Conservation (phyloP, 2,797 vertebrate species). For the Sebastiscus albofasciatus region DNA sequence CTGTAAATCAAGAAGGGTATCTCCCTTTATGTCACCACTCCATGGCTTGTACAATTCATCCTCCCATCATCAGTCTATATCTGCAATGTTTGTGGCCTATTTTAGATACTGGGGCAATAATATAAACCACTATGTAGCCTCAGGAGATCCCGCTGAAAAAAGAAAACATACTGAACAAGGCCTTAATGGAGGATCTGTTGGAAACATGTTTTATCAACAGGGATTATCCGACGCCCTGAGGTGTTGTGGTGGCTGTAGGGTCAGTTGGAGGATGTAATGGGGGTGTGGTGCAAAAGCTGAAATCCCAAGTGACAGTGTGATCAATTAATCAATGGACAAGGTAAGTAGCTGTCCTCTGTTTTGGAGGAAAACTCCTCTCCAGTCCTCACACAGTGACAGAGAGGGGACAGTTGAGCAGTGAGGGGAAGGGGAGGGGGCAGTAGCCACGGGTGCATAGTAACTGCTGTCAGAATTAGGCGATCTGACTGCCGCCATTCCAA, state of each 20-base stretch:
- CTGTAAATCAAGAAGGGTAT: slow-evolving; percentile 59
- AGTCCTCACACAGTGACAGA: slow-evolving; percentile 2
- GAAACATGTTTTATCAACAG: slow-evolving; percentile 31
- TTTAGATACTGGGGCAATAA: slow-evolving; percentile 52
- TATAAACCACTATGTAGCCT: slow-evolving; percentile 41
- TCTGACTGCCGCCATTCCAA: slow-evolving; percentile 72
- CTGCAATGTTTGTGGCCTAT: slow-evolving; percentile 54
- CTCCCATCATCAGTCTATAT: slow-evolving; percentile 34
- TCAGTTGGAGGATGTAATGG: neutral
- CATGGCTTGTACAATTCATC: slow-evolving; percentile 24
- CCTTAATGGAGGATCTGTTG: slow-evolving; percentile 33
- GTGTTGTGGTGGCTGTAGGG: slow-evolving; percentile 15
- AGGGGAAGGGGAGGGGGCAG: slow-evolving; percentile 11
- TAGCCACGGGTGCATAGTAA: slow-evolving; percentile 66
- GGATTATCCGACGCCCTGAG: slow-evolving; percentile 43
- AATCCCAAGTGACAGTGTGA: slow-evolving; percentile 26
- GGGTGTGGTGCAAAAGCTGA: slow-evolving; percentile 13
- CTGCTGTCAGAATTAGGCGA: slow-evolving; percentile 79
- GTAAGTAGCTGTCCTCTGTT: slow-evolving; percentile 28
- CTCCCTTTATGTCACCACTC: slow-evolving; percentile 38
- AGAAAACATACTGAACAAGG: neutral
- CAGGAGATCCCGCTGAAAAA: slow-evolving; percentile 39
- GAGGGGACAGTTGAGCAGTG: slow-evolving; percentile 1
- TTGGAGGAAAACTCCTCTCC: slow-evolving; percentile 39
- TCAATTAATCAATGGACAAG: slow-evolving; percentile 18